These are phyloP conservation scores for Leucania comma DNA, from an alignment of 2,888 invertebrate species.

Conservation along the genomic window DNA sequence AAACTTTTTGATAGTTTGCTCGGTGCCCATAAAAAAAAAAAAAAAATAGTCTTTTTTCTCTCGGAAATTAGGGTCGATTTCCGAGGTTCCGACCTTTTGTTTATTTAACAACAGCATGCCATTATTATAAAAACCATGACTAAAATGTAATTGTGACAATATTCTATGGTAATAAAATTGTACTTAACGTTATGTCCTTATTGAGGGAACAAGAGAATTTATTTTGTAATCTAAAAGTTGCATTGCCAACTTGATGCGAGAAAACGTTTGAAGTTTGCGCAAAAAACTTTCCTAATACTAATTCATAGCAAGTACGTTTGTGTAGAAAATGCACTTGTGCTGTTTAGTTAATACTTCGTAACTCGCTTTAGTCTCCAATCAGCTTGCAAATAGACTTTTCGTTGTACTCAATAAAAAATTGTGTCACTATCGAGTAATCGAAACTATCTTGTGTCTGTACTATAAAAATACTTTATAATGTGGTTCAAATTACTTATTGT, in stretches of 20 bases:
- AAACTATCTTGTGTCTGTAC: conserved; percentile 5
- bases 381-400: conserved; percentile 4
- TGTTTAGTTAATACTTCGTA: not conserved
- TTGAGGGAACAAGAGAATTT: not conserved
- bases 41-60: not conserved
- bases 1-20: conserved; percentile 4
- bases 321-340: not conserved
- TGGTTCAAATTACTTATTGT: conserved; percentile 33
- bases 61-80: conserved; percentile 2
- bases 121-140: conserved; percentile 30
- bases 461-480: conserved; percentile 30
- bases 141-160: conserved; percentile 50
- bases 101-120: not conserved
- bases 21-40: not conserved
- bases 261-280: not conserved
- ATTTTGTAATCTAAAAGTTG: not conserved
- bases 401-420: conserved; percentile 1
- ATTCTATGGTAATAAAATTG: conserved; percentile 42
- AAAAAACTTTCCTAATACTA: not conserved
- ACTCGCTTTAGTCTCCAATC: not conserved
- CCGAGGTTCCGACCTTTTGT: not conserved
- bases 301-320: not conserved
- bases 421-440: not conserved
- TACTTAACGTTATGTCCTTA: conserved; percentile 28
- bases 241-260: not conserved